These are phyloP conservation scores for Chrysolina americana DNA, from an alignment of 2,888 invertebrate species.

Conservation along the genomic window DNA sequence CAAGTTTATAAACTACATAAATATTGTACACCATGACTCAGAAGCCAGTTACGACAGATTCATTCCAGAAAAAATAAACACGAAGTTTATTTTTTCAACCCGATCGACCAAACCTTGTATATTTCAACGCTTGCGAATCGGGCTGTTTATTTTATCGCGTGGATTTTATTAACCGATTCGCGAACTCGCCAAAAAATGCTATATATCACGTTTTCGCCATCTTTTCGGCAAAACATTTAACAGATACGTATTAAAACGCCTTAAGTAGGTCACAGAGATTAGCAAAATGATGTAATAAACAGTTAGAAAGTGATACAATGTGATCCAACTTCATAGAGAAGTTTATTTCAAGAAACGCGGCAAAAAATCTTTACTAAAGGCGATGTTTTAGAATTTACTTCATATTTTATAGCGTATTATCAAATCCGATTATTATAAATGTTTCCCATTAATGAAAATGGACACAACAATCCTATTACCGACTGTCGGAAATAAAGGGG, in stretches of 20 bases:
- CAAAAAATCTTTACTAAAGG: too few relatives aligned
- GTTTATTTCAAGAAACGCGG: neutral
- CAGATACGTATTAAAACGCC: neutral
- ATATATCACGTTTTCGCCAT: conserved; percentile 5
- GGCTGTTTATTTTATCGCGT: conserved; percentile 1
- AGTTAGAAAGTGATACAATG: neutral
- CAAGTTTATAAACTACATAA: neutral
- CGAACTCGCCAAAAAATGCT: conserved; percentile 1
- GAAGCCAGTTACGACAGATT: neutral
- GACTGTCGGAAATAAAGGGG: too few relatives aligned
- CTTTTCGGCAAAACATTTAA: neutral
- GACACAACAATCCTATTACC: too few relatives aligned
- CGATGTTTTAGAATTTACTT: too few relatives aligned
- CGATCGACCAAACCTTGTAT: neutral
- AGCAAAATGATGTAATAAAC: neutral
- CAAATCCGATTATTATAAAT: too few relatives aligned
- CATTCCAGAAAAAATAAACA: conserved; percentile 2
- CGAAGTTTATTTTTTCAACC: neutral
- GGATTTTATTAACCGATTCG: neutral
- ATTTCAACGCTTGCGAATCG: neutral
- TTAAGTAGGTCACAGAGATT: neutral
- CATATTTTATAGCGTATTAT: too few relatives aligned
- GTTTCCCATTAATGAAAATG: too few relatives aligned
- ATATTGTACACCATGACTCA: neutral
- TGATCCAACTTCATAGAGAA: neutral